phyloP scores from a whole-genome alignment of 2,888 invertebrate genomes.

The Lochmaea capreae region DNA sequence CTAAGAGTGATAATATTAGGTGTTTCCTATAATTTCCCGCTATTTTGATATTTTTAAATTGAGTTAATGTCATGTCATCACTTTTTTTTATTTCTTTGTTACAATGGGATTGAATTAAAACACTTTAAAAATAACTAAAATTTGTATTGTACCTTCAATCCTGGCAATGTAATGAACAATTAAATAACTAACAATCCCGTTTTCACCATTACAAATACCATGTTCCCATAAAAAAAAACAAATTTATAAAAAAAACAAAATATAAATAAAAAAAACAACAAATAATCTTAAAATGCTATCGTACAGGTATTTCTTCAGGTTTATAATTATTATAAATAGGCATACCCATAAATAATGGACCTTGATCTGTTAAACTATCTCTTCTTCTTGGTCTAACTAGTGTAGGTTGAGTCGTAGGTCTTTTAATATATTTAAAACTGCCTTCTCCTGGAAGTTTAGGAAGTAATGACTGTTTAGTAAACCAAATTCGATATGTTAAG shows the following conservation, averaged over 20 bases:
- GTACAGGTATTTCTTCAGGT: conserved; percentile 28
- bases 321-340: conserved; percentile 71
- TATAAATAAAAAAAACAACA: conserved; percentile 17
- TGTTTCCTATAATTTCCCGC: no score
- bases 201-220: conserved; percentile 15
- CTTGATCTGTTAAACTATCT: conserved; percentile 62
- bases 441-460: conserved; percentile 84
- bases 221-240: conserved; percentile 21
- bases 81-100: not conserved
- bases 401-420: conserved; percentile 62
- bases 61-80: not conserved
- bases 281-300: conserved; percentile 25
- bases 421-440: conserved; percentile 77
- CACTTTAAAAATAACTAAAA: not conserved
- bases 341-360: conserved; percentile 83
- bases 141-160: not conserved
- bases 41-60: no score
- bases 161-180: not conserved
- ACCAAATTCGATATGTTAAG: conserved; percentile 87
- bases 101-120: not conserved
- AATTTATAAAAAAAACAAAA: conserved; percentile 20
- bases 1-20: no score
- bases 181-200: conserved; percentile 9
- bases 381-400: conserved; percentile 65
- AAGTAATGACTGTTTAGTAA: conserved; percentile 71